phyloP scores from a whole-genome alignment of 1,140 invertebrate genomes.

The Diorhabda sublineata region DNA sequence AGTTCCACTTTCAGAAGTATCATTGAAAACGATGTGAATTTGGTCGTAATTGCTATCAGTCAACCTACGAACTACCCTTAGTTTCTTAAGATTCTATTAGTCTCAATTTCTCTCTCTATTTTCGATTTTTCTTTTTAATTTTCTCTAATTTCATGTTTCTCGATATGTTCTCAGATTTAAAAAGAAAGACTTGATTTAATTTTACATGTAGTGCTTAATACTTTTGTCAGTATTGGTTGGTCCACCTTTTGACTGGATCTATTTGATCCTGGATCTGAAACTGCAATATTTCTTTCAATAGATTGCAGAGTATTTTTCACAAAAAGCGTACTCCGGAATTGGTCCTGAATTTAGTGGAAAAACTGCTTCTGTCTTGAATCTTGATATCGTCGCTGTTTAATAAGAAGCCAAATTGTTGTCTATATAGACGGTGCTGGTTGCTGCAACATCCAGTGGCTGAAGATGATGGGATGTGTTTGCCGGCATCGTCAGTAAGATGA shows the following conservation, averaged over 20 bases:
- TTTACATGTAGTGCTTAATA: background rate
- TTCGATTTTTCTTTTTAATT: background rate
- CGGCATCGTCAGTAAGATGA: conserved; percentile 39
- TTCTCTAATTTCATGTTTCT: background rate
- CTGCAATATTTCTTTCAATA: background rate
- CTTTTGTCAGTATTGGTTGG: background rate
- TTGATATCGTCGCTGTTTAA: too few relatives aligned
- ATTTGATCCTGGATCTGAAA: background rate
- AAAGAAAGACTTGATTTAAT: too few relatives aligned
- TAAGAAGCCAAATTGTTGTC: background rate
- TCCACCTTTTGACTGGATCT: too few relatives aligned
- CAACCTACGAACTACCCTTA: background rate
- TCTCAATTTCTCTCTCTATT: background rate
- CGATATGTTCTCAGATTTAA: too few relatives aligned
- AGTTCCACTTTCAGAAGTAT: background rate
- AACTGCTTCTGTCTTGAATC: too few relatives aligned
- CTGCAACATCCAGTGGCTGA: conserved; percentile 35
- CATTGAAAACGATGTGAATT: background rate
- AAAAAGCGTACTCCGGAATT: background rate
- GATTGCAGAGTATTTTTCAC: background rate
- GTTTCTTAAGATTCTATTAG: background rate
- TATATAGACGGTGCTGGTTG: background rate
- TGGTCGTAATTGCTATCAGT: background rate
- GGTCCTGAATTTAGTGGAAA: too few relatives aligned
- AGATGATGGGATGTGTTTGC: conserved; percentile 41